phyloP scores from a whole-genome alignment of 2,113 vertebrate species.

The Athene noctua region DNA sequence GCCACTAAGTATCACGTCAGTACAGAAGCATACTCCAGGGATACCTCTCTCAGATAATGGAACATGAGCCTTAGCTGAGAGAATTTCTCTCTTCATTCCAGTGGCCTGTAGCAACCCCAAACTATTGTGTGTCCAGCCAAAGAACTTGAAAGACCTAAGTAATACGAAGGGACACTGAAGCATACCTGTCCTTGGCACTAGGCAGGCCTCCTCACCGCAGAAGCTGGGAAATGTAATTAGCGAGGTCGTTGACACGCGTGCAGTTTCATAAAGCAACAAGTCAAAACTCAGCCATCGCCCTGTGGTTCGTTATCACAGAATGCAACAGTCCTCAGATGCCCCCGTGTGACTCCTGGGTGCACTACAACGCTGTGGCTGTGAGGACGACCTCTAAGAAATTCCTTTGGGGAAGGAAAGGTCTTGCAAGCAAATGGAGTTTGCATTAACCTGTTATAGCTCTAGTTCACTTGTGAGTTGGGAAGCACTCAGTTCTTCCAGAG shows the following conservation, averaged over 20 bases:
- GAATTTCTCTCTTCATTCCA: not conserved
- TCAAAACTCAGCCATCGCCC: accelerated
- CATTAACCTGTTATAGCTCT: accelerated
- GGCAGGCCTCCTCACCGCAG: not conserved
- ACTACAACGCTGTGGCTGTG: not conserved
- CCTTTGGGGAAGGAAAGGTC: no score
- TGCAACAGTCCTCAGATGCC: constrained; percentile 24
- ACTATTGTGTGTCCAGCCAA: accelerated
- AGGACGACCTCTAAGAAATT: accelerated
- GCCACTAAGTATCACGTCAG: accelerated
- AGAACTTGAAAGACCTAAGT: not conserved
- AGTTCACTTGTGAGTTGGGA: accelerated
- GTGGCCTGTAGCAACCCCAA: not conserved
- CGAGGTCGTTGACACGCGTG: accelerated
- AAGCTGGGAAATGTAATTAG: not conserved
- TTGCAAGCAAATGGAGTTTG: accelerated
- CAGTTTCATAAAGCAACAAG: not conserved
- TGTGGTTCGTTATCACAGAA: accelerated
- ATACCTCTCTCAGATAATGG: not conserved
- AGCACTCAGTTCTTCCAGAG: not conserved
- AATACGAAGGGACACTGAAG: accelerated
- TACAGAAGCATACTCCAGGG: not conserved
- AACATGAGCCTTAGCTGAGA: not conserved
- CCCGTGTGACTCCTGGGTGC: not conserved
- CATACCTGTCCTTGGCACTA: not conserved